A percentile compares a stretch with the other conserved stretches of the same genome.
Evolutionary conservation across 2,888 invertebrate species (phyloP).

Genomic region (Cremastinae sp.): DNA sequence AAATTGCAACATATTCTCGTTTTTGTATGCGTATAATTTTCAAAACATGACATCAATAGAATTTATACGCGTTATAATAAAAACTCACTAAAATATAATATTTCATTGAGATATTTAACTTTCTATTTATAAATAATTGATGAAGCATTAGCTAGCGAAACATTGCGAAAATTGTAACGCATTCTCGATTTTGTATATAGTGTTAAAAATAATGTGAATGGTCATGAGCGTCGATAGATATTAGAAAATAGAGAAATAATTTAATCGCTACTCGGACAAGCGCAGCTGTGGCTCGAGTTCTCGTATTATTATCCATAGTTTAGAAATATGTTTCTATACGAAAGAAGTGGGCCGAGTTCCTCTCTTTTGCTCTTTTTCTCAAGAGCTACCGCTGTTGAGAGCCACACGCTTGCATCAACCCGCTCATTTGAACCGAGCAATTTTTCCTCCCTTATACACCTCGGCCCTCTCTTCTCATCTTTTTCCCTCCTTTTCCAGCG

Average conservation of each 20-base stretch:
- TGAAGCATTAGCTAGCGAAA: no score
- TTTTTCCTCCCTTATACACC: constrained; percentile 45
- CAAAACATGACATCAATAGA: no score
- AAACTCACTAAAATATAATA: no score
- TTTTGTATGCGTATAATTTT: no score
- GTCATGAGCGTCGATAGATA: constrained; percentile 31
- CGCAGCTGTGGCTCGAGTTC: constrained; percentile 9
- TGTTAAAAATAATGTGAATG: constrained; percentile 25
- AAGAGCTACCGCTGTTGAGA: constrained; percentile 21
- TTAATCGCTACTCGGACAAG: constrained; percentile 13
- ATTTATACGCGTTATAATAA: no score
- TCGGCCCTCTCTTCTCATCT: no score
- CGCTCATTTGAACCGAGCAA: constrained; percentile 49
- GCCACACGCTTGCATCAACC: constrained; percentile 51
- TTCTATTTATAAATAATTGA: no score
- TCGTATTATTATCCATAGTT: constrained; percentile 28
- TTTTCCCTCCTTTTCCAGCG: constrained; percentile 43
- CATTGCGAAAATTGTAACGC: constrained; percentile 36
- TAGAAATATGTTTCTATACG: constrained; percentile 18
- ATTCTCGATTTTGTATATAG: no score
- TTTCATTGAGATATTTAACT: no score
- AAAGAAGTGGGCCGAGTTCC: constrained; percentile 30
- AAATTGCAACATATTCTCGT: no score
- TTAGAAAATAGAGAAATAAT: constrained; percentile 32
- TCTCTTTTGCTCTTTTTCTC: constrained; percentile 6